Base-by-base conservation (phyloP, 2,113 vertebrate genomes). In the Corydoras sp. region DNA sequence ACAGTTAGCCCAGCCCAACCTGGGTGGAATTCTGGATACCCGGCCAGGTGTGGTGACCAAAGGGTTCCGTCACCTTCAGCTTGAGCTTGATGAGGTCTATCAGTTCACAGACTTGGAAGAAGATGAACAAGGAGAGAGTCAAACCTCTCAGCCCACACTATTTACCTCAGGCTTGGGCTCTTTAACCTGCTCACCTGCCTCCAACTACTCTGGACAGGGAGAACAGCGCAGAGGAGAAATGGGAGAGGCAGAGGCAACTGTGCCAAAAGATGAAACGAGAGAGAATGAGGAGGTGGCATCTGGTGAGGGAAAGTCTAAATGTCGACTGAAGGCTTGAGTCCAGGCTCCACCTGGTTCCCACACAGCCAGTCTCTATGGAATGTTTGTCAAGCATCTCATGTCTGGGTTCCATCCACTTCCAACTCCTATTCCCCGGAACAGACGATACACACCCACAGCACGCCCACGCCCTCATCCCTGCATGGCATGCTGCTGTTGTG, bases 31-130 rank as follows among this genome's bases (percentile, higher is more conserved):
- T 80, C 87, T 99, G 83, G 96, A 99, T 79, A 85, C 92, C 0
- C 91, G 97, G 78, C 96, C 97, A 0, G 97, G 97, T 8, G 97
- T 99, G 83, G 92, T 99, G 86, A 99, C 96, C 12, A 99, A 98
- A 84, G 96, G 95, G 87, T 98, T 98, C 86, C 87, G 94, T 75
- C 93, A 91, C 0, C 88, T 99, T 75, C 90, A 90, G 13, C 86
- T 94, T 18, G 95, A 98, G 78, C 77, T 90, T 76, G 93, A 95
- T 0, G 93, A 94, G 85, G 92, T 91, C 76, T 99, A 97, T 91
- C 93, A 92, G 75, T 91, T 99, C 87, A 91, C 94, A 79, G 95
- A 98, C 86, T 92, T 92, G 81, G 97, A 98, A 82, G 97, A 99
- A 90, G 96, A 99, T 5, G 96, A 98, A 84, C 86, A 84, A 84